Base-by-base conservation (phyloP, 2,888 invertebrate genomes). In the Abrostola triplasia region DNA sequence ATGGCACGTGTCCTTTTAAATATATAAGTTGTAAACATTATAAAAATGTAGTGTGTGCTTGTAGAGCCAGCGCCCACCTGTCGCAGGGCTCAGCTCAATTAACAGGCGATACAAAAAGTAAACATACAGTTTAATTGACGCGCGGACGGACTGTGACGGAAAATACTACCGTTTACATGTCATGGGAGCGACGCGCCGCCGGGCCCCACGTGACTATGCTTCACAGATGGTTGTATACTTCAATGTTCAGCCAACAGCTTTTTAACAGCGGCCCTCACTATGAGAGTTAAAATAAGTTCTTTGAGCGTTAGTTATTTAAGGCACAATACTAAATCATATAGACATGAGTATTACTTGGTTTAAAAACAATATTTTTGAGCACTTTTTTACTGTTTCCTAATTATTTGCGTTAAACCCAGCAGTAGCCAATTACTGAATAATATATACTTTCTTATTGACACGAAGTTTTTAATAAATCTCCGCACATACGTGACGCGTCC, bases 81-180 rank as follows among this genome's bases (percentile, higher is more conserved):
- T 50, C 6, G 6, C 1, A 40, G 5, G 41, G 47, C n/a, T 51
- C 51, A 24, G 36, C 37, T 59, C 65, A 67, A 73, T 76, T 78
- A 77, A 59, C 63, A 11, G 50, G 9, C 50, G 48, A 59, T 63
- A 69, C 55, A 66, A 74, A 63, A 70, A 71, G 59, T 59, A 67
- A 68, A 73, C 59, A 67, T 56, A 40, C 48, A 41, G 63, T 63
- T 53, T 77, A 74, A 61, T 67, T 69, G 71, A 64, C 58, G 54
- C 53, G 59, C 57, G 56, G 48, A 65, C 68, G 37, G 47, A 35
- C 36, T 57, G 59, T 56, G 66, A 56, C 36, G 53, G 40, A 24
- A 36, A 9, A 36, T 35, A 8, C 9, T 35, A 8, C n/a, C 13
- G 37, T 69, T 73, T 54, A 70, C 37, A 52, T 42, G 49, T 47